Conservation (phyloP, 2,113 vertebrate genomes). For the Bos indicus region DNA sequence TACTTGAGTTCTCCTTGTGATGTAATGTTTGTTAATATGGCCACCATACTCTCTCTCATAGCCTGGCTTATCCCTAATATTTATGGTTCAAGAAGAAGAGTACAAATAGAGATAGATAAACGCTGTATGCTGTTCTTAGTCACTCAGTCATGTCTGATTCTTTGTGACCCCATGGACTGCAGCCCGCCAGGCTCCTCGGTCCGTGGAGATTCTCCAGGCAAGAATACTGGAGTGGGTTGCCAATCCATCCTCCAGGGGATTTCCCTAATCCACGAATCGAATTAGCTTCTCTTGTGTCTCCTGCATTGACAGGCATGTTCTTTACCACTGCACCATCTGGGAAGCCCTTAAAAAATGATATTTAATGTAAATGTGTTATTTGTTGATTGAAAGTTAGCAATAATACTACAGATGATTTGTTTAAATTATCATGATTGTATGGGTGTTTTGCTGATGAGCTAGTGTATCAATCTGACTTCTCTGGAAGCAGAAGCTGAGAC, state of each 20-base stretch:
- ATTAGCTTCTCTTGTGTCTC: neutral
- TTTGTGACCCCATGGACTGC: neutral
- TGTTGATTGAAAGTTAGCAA: neutral
- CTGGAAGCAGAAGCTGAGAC: neutral
- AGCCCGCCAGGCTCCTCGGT: fast-evolving
- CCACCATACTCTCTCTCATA: neutral
- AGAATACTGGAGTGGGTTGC: neutral
- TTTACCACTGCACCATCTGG: neutral
- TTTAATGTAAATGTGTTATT: neutral
- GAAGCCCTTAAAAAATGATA: neutral
- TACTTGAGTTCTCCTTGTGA: neutral
- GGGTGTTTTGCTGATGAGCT: neutral
- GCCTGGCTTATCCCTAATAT: neutral
- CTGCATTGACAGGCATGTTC: fast-evolving
- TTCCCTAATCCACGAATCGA: neutral
- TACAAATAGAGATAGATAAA: neutral
- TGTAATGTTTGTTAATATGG: neutral
- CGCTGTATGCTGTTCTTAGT: neutral
- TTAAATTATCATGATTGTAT: neutral
- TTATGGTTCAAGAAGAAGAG: neutral
- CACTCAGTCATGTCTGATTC: fast-evolving
- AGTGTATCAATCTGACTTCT: neutral
- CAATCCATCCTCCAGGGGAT: neutral
- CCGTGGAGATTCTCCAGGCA: neutral
- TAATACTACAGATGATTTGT: neutral